These are phyloP conservation scores for Panulirus ornatus DNA, from an alignment of 1,140 invertebrate genomes.

Conservation along the genomic window DNA sequence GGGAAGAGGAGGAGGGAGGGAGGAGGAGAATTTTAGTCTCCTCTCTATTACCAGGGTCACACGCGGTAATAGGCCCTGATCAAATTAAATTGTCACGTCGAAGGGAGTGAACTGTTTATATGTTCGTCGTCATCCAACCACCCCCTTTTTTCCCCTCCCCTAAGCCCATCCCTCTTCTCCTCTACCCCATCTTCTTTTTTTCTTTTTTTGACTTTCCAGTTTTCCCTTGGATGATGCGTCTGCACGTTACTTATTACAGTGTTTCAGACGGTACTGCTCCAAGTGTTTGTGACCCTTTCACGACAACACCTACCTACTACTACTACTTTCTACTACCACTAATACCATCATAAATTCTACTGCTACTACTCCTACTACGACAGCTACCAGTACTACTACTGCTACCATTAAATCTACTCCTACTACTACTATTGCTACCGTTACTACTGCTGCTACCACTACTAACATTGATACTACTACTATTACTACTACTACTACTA, in stretches of 20 bases:
- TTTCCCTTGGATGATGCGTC: no score
- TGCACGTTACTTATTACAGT: no score
- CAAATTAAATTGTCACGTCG: constrained; percentile 38
- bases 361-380: neutral
- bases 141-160: neutral
- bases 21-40: neutral
- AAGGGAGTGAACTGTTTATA: constrained; percentile 8
- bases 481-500: neutral
- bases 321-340: no score
- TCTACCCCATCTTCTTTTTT: neutral
- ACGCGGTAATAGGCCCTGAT: constrained; percentile 28
- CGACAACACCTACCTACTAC: no score
- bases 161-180: neutral
- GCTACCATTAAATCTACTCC: no score
- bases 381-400: neutral
- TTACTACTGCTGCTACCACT: neutral
- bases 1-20: neutral
- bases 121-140: neutral
- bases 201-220: neutral
- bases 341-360: no score
- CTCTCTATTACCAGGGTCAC: constrained; percentile 22
- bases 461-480: neutral
- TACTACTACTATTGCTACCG: neutral
- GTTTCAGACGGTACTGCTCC: neutral
- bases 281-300: no score